Conservation (phyloP, 2,797 vertebrate species). For the Acipenser ruthenus region DNA sequence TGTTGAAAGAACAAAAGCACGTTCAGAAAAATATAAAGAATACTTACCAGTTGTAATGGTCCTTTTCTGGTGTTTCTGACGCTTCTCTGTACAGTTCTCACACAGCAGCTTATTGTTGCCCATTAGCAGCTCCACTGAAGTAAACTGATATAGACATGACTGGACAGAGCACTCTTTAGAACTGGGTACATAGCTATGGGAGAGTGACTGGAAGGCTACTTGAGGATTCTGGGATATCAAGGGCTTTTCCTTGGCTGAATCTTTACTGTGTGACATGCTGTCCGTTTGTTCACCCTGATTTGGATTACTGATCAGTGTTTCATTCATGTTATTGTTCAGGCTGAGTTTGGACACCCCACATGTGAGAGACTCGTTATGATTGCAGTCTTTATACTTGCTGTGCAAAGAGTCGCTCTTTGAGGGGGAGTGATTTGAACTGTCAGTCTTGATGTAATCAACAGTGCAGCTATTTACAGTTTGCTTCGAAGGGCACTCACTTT, state of each 20-base stretch:
- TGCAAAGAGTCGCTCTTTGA: neutral
- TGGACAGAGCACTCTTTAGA: conserved; percentile 95
- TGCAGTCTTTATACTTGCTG: conserved; percentile 8
- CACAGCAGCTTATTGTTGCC: conserved; percentile 96
- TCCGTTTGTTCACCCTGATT: conserved; percentile 45
- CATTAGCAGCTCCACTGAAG: conserved; percentile 92
- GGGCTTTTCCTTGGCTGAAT: conserved; percentile 42
- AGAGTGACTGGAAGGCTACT: conserved; percentile 86
- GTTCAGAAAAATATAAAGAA: too few species aligned
- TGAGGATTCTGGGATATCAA: conserved; percentile 42
- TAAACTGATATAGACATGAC: conserved; percentile 95
- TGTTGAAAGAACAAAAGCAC: too few species aligned
- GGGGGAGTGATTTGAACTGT: neutral
- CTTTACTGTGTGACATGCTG: conserved; percentile 32
- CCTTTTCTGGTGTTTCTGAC: conserved; percentile 67
- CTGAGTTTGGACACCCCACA: conserved; percentile 68
- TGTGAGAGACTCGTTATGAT: conserved; percentile 54
- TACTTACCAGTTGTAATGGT: conserved; percentile 61
- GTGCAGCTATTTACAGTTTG: conserved; percentile 8
- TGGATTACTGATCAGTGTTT: conserved; percentile 31
- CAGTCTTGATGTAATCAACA: neutral
- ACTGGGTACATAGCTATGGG: conserved; percentile 83
- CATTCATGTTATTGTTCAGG: conserved; percentile 48
- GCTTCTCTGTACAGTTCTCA: conserved; percentile 82
- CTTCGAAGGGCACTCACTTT: conserved; percentile 66